Conservation (phyloP, 2,113 vertebrate species). For the Sturnus vulgaris region DNA sequence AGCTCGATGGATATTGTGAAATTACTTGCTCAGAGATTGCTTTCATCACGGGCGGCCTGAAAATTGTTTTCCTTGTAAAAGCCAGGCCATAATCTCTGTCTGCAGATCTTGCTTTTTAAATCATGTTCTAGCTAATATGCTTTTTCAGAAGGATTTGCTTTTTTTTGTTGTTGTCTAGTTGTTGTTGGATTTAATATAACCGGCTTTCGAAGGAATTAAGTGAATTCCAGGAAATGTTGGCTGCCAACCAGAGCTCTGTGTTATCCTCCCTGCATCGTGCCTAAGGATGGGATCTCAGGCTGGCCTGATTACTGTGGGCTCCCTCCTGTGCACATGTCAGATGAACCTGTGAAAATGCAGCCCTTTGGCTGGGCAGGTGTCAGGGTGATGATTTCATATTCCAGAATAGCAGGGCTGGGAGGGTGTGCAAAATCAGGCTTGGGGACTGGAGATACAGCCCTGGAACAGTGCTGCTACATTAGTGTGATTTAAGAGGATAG, state of each 20-base stretch:
- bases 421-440: not conserved
- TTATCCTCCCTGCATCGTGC: not conserved
- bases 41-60: conserved; percentile 31
- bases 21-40: conserved; percentile 40
- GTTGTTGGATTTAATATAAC: conserved; percentile 43
- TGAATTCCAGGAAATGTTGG: conserved; percentile 36
- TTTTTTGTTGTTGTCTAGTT: conserved; percentile 22
- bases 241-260: not conserved
- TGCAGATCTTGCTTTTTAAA: conserved; percentile 55
- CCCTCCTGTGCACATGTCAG: not conserved
- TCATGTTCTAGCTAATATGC: conserved; percentile 39
- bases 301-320: not conserved
- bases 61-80: conserved; percentile 64
- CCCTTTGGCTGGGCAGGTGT: not conserved
- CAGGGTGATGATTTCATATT: not conserved
- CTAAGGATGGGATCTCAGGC: not conserved
- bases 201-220: conserved; percentile 43
- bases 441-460: not conserved
- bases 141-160: conserved; percentile 48
- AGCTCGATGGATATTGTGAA: conserved; percentile 55
- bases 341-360: not conserved
- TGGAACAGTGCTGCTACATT: not conserved
- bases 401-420: not conserved
- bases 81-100: conserved; percentile 17
- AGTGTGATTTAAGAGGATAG: not conserved